phyloP scores from a whole-genome alignment of 37 sponge, comb jelly and placozoan genomes.

The Hormiphora californensis region DNA sequence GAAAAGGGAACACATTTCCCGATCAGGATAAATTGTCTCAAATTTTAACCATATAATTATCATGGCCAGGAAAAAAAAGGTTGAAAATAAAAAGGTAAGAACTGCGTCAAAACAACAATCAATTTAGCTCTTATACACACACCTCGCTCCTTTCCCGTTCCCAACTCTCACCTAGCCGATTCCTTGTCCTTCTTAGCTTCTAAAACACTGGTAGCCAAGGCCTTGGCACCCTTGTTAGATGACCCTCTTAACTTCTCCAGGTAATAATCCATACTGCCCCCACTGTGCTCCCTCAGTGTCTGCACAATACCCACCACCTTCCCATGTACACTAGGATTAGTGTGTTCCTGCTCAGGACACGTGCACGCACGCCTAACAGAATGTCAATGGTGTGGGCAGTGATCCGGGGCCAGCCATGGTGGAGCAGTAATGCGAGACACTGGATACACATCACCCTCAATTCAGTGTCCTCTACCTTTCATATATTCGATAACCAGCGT shows the following conservation, averaged over 20 bases:
- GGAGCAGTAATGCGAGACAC: constrained; percentile 3
- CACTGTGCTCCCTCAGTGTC: not conserved
- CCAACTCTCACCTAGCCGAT: not conserved
- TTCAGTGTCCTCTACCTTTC: not conserved
- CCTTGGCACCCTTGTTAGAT: constrained; percentile 1
- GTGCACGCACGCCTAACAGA: too few relatives aligned
- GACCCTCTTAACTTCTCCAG: constrained; percentile 27
- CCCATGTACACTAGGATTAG: too few relatives aligned
- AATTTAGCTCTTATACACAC: too few relatives aligned
- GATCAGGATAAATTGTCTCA: too few relatives aligned
- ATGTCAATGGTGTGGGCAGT: constrained; percentile 29
- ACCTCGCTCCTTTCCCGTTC: too few relatives aligned
- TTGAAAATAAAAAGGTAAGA: too few relatives aligned
- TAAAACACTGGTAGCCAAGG: not conserved
- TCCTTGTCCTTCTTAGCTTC: not conserved
- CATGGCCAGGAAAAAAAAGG: too few relatives aligned
- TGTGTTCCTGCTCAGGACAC: too few relatives aligned
- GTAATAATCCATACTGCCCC: constrained; percentile 3
- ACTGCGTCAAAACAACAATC: too few relatives aligned
- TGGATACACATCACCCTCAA: not conserved
- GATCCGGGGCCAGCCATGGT: constrained; percentile 3
- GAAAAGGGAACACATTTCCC: too few relatives aligned
- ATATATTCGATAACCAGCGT: constrained; percentile 29
- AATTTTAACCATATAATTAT: too few relatives aligned
- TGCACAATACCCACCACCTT: not conserved